Base-by-base conservation (phyloP, 2,113 vertebrate species). In the Leptosomus discolor region DNA sequence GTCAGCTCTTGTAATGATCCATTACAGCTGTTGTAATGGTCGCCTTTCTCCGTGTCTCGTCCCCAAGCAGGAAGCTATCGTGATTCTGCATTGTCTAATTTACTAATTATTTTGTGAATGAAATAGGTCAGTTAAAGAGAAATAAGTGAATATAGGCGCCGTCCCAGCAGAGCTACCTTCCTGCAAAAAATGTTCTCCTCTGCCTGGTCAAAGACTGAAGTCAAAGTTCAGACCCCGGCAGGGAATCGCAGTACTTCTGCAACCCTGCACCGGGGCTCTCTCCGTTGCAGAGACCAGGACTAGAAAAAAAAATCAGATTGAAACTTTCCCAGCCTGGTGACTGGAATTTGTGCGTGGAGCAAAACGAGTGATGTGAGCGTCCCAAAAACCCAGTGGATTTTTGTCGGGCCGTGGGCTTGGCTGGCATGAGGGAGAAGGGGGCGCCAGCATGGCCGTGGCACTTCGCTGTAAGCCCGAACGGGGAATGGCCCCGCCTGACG, bases 361-460 rank as follows among this genome's bases (percentile, higher is more conserved):
- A 75, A 79, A 76, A 51, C 0, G 0, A 50, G 10, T 34, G 15
- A 13, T 7, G 1, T 6, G 24, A 37, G 8, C 26, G 48, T 76
- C 50, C 37, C 12, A 5, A 71, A 53, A 45, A 6, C 11, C 11
- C 2, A 15, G 0, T 2, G 6, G 34, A 23, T 9, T n/a, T 37
- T 41, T 37, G 43, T 10, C 1, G 3, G 0, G 30, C 48, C 2
- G 1, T 6, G n/a, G 29, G 8, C 63, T 84, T 29, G 46, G 32
- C 29, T 30, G 24, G 26, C 5, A 0, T 3, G 9, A 80, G 41
- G 37, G 20, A 30, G 13, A 15, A 30, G 37, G 37, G 19, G 17
- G 11, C 3, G 3, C 36, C 5, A 24, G 32, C 3, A 9, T 4
- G 7, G 15, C 53, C 16, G 6, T 4, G 1, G 21, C 6, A 32